phyloP scores from a whole-genome alignment of 2,113 vertebrate genomes.

The Megaceryle maxima region DNA sequence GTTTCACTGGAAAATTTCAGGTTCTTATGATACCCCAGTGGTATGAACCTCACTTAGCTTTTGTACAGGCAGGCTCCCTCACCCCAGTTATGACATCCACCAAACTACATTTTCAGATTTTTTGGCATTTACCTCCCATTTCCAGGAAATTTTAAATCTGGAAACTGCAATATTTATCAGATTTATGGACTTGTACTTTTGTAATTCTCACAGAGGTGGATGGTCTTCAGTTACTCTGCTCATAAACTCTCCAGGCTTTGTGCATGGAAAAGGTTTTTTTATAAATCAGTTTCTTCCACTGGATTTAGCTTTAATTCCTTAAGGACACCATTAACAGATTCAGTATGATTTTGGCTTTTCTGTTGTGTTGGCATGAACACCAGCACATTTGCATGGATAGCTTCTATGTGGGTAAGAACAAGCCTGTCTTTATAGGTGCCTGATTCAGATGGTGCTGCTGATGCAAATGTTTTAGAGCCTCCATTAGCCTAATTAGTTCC shows the following conservation, averaged over 20 bases:
- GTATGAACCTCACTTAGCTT: background rate
- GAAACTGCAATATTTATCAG: background rate
- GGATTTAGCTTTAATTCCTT: background rate
- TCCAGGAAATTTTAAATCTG: background rate
- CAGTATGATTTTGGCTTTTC: background rate
- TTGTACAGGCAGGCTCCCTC: background rate
- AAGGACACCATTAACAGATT: background rate
- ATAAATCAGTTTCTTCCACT: background rate
- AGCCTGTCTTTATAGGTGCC: background rate
- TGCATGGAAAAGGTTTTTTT: background rate
- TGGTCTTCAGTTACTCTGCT: background rate
- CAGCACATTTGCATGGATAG: background rate
- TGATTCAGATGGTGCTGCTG: background rate
- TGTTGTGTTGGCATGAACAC: background rate
- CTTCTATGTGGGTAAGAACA: background rate
- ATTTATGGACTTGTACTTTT: background rate
- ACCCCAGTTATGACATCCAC: background rate
- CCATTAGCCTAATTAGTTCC: background rate
- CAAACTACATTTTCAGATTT: background rate
- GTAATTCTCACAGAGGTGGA: background rate
- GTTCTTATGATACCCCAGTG: background rate
- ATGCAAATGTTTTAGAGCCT: background rate
- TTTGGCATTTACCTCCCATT: background rate
- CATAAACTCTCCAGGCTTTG: background rate
- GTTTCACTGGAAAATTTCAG: background rate